These are phyloP conservation scores for Quiscalus mexicanus DNA, from an alignment of 2,113 vertebrate species.

Conservation along the genomic window DNA sequence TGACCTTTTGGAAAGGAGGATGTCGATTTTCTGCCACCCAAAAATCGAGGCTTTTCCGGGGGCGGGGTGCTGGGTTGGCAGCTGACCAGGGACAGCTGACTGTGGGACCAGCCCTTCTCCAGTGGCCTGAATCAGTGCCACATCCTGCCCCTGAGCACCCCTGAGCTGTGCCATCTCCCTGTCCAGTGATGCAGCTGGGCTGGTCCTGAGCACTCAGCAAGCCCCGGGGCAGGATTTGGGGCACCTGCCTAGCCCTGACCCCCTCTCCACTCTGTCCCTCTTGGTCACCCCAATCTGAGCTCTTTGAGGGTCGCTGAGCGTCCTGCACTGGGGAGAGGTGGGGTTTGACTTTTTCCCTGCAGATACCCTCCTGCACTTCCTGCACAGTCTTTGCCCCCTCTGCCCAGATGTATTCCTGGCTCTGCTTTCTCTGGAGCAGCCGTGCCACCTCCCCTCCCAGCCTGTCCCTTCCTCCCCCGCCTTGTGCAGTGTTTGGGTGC, in stretches of 20 bases:
- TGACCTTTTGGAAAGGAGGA: not conserved
- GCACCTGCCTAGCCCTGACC: accelerated
- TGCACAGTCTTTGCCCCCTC: not conserved
- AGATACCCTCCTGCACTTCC: not conserved
- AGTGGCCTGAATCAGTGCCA: accelerated
- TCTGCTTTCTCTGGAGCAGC: not conserved
- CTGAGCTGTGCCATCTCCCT: accelerated
- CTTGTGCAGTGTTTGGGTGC: not conserved
- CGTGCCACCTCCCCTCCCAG: not conserved
- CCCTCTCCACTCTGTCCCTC: not conserved
- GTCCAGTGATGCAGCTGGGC: accelerated
- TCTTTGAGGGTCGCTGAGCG: not conserved
- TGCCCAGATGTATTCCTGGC: not conserved
- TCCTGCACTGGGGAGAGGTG: not conserved
- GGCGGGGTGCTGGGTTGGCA: not conserved
- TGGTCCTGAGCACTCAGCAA: not conserved
- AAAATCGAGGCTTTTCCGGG: not conserved
- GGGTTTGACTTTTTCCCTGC: accelerated
- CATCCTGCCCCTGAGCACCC: not conserved
- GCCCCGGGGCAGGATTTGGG: accelerated
- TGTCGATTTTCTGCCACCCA: not conserved
- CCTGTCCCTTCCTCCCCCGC: accelerated
- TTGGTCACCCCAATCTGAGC: not conserved
- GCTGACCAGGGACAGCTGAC: not conserved
- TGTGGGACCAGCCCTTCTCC: not conserved